Percentiles rank a stretch among this genome's conserved stretches.
phyloP scores from a whole-genome alignment of 2,113 vertebrate genomes.

The Ornithorhynchus anatinus region DNA sequence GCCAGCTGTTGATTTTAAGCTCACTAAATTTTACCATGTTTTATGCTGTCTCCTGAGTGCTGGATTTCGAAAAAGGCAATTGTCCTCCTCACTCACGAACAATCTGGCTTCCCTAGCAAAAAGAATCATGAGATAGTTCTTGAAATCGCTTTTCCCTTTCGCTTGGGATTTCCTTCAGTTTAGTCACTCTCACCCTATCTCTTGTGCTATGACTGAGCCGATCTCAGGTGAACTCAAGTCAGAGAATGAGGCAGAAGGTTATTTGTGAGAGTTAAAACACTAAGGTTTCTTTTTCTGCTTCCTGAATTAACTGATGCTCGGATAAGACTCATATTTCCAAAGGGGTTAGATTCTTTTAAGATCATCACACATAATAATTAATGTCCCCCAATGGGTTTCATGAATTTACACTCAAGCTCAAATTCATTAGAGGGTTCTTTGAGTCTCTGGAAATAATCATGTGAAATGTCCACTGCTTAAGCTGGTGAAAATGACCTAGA shows the following conservation, averaged over 20 bases:
- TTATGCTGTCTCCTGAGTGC: slow-evolving; percentile 14
- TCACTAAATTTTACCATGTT: background rate
- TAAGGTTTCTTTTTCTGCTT: background rate
- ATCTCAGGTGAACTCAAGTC: background rate
- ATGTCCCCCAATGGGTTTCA: no score
- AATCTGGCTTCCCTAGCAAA: background rate
- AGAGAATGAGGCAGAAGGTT: background rate
- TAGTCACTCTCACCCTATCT: background rate
- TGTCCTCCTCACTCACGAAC: background rate
- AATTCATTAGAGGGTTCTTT: background rate
- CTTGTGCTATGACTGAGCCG: background rate
- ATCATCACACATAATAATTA: background rate
- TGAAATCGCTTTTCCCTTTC: background rate
- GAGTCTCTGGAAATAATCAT: background rate
- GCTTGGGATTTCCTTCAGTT: background rate
- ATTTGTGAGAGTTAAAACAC: background rate
- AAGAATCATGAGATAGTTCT: background rate
- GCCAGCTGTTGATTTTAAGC: background rate
- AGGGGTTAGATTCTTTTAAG: background rate
- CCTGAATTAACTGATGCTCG: background rate
- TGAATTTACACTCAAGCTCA: background rate
- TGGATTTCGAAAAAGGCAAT: background rate
- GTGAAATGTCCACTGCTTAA: background rate
- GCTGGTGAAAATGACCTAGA: no score
- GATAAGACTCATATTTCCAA: background rate